These are phyloP conservation scores for Phyto melanocephala DNA, from an alignment of 2,888 invertebrate genomes.

Conservation along the genomic window DNA sequence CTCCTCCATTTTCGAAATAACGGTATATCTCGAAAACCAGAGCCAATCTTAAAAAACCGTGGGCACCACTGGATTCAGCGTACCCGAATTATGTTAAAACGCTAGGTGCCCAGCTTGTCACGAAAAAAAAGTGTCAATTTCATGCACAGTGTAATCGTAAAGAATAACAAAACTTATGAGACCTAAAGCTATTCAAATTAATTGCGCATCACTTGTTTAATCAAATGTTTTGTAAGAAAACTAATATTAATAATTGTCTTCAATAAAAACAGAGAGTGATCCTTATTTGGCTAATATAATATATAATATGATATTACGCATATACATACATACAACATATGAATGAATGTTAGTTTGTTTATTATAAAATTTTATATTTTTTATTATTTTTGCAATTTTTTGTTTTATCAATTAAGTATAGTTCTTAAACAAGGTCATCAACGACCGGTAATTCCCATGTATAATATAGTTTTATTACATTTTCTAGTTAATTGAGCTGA, in stretches of 20 bases:
- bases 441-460: neutral
- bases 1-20: too few relatives aligned
- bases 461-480: neutral
- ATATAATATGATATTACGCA: neutral
- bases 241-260: slow-evolving; percentile 39
- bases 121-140: too few relatives aligned
- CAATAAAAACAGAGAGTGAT: neutral
- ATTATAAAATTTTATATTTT: neutral
- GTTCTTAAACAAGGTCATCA: slow-evolving; percentile 6
- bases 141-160: neutral
- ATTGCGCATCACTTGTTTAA: neutral
- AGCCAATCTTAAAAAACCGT: too few relatives aligned
- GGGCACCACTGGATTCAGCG: too few relatives aligned
- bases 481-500: neutral
- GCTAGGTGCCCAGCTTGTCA: too few relatives aligned
- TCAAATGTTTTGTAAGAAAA: neutral
- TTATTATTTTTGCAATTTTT: neutral
- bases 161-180: slow-evolving; percentile 1
- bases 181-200: neutral
- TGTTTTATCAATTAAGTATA: neutral
- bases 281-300: neutral
- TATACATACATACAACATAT: too few relatives aligned
- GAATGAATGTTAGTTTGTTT: too few relatives aligned
- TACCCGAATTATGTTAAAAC: too few relatives aligned
- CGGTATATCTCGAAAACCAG: too few relatives aligned